Evolutionary conservation across 2,797 vertebrate species (phyloP).

Genomic region (Malurus leucopterus): DNA sequence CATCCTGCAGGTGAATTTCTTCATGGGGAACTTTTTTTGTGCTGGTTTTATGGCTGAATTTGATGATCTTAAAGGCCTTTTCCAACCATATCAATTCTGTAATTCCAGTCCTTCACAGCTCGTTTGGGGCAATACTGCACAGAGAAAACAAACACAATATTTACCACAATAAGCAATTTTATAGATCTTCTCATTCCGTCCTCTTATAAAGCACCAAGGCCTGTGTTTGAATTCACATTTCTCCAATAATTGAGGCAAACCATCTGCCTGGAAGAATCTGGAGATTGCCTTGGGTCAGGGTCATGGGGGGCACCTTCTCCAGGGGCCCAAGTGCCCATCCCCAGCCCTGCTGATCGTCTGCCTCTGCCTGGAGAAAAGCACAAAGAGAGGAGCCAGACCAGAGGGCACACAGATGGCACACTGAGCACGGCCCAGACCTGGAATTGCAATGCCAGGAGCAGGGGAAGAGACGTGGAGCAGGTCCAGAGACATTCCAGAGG

Average conservation of each 20-base stretch:
- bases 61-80: neutral
- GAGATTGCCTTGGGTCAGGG: neutral
- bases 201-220: neutral
- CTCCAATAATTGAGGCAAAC: neutral
- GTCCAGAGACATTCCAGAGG: neutral
- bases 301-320: neutral
- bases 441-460: neutral
- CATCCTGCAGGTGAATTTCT: neutral
- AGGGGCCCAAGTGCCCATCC: neutral
- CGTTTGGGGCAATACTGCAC: neutral
- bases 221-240: neutral
- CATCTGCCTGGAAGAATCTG: neutral
- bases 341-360: neutral
- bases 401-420: conserved; percentile 4
- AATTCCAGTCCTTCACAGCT: neutral
- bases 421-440: neutral
- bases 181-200: neutral
- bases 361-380: neutral
- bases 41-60: neutral
- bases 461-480: neutral
- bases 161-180: neutral
- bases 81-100: accelerated
- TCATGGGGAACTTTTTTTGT: neutral
- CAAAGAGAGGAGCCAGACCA: neutral
- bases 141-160: neutral